Evolutionary conservation across 2,113 vertebrate species (phyloP).

Genomic region (Spheniscus mendiculus): DNA sequence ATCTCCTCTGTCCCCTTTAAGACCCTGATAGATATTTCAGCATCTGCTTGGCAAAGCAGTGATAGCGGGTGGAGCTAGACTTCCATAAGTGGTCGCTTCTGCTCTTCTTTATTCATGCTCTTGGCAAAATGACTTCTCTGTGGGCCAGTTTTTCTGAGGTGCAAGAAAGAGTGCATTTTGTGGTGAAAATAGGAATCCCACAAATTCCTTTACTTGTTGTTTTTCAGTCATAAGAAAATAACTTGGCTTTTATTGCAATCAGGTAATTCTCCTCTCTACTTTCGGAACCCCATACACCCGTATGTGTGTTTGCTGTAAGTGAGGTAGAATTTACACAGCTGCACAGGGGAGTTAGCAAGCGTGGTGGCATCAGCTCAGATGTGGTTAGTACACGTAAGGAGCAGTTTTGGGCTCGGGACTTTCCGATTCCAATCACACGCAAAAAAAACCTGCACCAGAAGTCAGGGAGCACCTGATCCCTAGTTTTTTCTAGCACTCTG

Average conservation of each 20-base stretch:
- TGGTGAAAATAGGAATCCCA: not conserved
- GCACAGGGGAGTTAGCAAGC: not conserved
- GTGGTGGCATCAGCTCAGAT: not conserved
- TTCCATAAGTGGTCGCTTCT: not conserved
- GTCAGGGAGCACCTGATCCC: not conserved
- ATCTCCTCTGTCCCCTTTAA: not conserved
- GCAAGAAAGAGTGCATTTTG: not conserved
- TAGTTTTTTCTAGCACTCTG: not conserved
- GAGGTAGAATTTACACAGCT: not conserved
- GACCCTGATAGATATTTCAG: not conserved
- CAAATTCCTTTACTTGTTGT: not conserved
- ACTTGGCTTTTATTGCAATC: not conserved
- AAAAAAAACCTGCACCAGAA: not conserved
- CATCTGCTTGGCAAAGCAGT: not conserved
- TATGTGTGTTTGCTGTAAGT: not conserved
- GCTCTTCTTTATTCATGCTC: not conserved
- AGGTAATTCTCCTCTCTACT: not conserved
- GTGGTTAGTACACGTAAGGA: not conserved
- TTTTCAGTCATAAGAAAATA: not conserved
- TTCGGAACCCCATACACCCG: accelerated
- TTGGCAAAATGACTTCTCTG: not conserved
- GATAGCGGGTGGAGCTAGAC: not conserved
- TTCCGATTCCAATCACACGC: not conserved
- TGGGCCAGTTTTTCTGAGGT: not conserved
- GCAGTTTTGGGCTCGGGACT: not conserved